Evolutionary conservation across 2,888 invertebrate species (phyloP).

Genomic region (Synergus itoensis): DNA sequence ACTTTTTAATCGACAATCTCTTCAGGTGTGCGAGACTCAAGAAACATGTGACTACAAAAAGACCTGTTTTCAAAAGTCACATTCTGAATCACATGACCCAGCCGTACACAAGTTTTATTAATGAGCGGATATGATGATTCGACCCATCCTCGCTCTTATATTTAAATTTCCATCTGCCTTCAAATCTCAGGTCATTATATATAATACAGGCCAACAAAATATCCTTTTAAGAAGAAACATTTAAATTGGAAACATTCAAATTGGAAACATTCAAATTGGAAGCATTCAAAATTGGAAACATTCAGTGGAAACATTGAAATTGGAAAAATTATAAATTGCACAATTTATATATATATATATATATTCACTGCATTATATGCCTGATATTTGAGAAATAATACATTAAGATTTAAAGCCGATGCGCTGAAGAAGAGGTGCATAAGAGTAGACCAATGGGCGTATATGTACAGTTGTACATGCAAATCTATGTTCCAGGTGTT

Average conservation of each 20-base stretch:
- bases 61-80: conserved; percentile 34
- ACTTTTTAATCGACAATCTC: conserved; percentile 25
- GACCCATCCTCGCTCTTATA: conserved; percentile 3
- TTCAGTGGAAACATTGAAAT: too few relatives aligned
- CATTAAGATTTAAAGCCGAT: conserved; percentile 8
- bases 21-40: conserved; percentile 5
- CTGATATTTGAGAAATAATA: neutral
- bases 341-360: too few relatives aligned
- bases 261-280: too few relatives aligned
- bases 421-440: neutral
- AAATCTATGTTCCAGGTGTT: conserved; percentile 38
- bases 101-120: conserved; percentile 30
- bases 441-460: conserved; percentile 12
- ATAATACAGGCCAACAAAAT: neutral
- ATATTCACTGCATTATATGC: too few relatives aligned
- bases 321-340: too few relatives aligned
- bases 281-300: too few relatives aligned
- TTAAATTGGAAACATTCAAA: too few relatives aligned
- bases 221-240: too few relatives aligned
- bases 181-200: neutral
- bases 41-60: conserved; percentile 33
- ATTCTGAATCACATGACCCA: conserved; percentile 25
- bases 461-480: neutral
- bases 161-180: neutral
- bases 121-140: neutral